Evolutionary conservation across 2,888 invertebrate species (phyloP).

Genomic region (Hypena proboscidalis): DNA sequence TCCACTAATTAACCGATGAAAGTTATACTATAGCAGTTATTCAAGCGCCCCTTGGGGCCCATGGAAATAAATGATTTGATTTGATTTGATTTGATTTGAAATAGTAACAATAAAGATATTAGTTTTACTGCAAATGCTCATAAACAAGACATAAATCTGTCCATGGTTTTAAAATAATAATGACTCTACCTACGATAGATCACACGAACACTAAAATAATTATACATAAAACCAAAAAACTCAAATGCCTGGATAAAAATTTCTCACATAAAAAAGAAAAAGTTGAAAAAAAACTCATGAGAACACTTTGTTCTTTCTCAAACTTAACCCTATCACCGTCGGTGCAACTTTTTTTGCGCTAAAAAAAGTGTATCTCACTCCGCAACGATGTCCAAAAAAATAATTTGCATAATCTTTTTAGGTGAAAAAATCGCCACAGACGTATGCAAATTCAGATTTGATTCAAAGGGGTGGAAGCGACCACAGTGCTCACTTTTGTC

Average conservation of each 20-base stretch:
- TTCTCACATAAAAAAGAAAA: neutral
- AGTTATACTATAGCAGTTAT: too few relatives aligned
- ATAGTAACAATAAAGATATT: too few relatives aligned
- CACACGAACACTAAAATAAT: too few relatives aligned
- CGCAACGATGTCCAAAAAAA: constrained; percentile 76
- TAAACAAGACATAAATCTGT: too few relatives aligned
- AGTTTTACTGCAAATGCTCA: too few relatives aligned
- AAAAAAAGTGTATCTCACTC: constrained; percentile 61
- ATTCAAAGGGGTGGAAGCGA: constrained; percentile 63
- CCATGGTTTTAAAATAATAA: too few relatives aligned
- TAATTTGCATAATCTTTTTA: constrained; percentile 75
- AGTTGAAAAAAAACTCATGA: constrained; percentile 39
- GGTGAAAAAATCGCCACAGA: constrained; percentile 75
- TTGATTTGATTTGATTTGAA: too few relatives aligned
- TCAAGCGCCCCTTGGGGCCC: too few relatives aligned
- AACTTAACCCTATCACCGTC: constrained; percentile 43
- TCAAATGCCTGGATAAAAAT: neutral
- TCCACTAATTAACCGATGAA: too few relatives aligned
- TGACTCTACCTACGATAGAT: too few relatives aligned
- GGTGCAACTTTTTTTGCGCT: constrained; percentile 46
- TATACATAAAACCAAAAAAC: neutral
- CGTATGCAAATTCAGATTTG: constrained; percentile 73
- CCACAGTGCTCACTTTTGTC: constrained; percentile 49
- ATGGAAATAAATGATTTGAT: too few relatives aligned
- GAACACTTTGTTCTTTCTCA: constrained; percentile 39